Evolutionary conservation across 2,888 invertebrate genomes (phyloP).

Genomic region (Eupithecia exiguata): DNA sequence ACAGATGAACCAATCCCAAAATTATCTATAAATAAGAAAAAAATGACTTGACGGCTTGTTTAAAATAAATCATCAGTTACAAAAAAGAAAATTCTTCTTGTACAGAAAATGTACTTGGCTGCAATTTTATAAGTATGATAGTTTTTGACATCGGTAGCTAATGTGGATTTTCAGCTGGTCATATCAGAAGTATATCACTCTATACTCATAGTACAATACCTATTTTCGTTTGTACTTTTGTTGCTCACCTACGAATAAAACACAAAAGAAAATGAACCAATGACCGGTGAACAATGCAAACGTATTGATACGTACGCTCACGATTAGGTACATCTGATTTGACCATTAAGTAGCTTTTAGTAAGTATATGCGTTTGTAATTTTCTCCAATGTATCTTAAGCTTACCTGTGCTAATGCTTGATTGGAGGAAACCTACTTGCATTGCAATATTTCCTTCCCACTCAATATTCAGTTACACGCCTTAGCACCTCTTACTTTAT

Average conservation of each 20-base stretch:
- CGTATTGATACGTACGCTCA: no score
- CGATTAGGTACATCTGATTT: background rate
- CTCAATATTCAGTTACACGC: conserved; percentile 10
- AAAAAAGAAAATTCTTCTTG: background rate
- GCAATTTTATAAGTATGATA: no score
- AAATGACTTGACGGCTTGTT: conserved; percentile 41
- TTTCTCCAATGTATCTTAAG: background rate
- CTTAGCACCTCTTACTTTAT: conserved; percentile 40
- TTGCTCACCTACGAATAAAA: no score
- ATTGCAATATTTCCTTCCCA: background rate
- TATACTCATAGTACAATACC: no score
- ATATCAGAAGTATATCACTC: background rate
- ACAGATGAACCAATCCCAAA: conserved; percentile 34
- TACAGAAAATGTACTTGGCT: no score
- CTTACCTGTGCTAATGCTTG: no score
- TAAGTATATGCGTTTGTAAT: background rate
- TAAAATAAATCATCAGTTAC: conserved; percentile 1
- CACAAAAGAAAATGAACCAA: no score
- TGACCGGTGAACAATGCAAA: no score
- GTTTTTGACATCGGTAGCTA: background rate
- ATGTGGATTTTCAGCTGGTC: background rate
- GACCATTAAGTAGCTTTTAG: background rate
- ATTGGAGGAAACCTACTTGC: background rate
- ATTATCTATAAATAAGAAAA: conserved; percentile 29
- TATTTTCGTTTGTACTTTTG: background rate